These are phyloP conservation scores for Leptestheria dahalacensis DNA, from an alignment of 1,140 invertebrate species.

Conservation along the genomic window DNA sequence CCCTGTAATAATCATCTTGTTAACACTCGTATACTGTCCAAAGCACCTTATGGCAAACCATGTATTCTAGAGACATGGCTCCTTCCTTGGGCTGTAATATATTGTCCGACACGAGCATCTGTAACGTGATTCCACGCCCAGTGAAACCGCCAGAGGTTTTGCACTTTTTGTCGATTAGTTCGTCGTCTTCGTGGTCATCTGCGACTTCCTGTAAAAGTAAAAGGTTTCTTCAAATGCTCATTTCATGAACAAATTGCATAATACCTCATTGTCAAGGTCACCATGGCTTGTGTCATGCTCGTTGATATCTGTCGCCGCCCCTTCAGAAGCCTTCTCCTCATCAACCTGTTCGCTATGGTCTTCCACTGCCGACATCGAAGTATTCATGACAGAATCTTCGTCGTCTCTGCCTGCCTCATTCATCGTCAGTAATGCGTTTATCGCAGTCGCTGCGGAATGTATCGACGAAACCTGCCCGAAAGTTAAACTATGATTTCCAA, in stretches of 20 bases:
- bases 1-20: too few relatives aligned
- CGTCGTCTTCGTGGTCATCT: conserved; percentile 11
- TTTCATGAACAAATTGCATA: conserved; percentile 10
- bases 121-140: conserved; percentile 62
- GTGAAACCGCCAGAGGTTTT: conserved; percentile 24
- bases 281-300: not conserved
- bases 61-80: conserved; percentile 71
- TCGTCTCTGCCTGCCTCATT: too few relatives aligned
- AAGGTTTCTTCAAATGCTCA: not conserved
- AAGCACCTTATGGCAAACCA: conserved; percentile 40
- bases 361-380: too few relatives aligned
- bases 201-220: not conserved
- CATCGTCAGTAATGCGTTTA: too few relatives aligned
- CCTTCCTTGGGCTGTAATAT: conserved; percentile 64
- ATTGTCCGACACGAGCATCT: conserved; percentile 62
- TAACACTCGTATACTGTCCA: too few relatives aligned
- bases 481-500: too few relatives aligned
- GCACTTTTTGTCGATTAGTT: conserved; percentile 1
- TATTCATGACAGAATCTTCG: too few relatives aligned
- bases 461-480: too few relatives aligned
- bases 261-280: conserved; percentile 11
- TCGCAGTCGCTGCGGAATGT: too few relatives aligned
- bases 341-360: too few relatives aligned
- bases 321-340: too few relatives aligned
- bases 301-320: too few relatives aligned